Conservation (phyloP, 2,888 invertebrate species). For the Stegana nigrithorax region DNA sequence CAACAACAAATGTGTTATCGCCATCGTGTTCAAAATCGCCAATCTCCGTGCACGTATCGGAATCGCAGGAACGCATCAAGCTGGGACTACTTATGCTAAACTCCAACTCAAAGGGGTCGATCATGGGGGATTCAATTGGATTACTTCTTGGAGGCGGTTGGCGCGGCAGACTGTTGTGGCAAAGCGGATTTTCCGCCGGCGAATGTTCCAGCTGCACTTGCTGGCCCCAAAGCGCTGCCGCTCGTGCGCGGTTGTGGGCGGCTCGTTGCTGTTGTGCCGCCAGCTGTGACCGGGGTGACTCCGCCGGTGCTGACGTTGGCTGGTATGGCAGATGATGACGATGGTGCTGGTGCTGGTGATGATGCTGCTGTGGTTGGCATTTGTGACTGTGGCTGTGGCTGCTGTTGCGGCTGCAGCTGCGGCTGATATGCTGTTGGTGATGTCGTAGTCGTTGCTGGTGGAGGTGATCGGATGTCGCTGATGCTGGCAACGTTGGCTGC, state of each 20-base stretch:
- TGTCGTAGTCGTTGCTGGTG: conserved; percentile 36
- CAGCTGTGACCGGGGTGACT: conserved; percentile 37
- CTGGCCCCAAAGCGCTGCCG: conserved; percentile 66
- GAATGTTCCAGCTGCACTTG: conserved; percentile 54
- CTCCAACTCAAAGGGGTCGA: conserved; percentile 61
- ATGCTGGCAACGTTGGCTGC: conserved; percentile 24
- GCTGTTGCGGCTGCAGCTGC: conserved; percentile 30
- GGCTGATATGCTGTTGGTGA: conserved; percentile 30
- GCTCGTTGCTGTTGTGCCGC: conserved; percentile 54
- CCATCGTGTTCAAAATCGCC: conserved; percentile 41
- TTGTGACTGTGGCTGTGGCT: conserved; percentile 38
- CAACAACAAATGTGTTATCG: conserved; percentile 1
- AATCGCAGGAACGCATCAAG: conserved; percentile 63
- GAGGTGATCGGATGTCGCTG: conserved; percentile 18
- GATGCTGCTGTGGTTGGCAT: conserved; percentile 36
- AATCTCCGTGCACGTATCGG: conserved; percentile 43
- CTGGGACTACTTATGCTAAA: conserved; percentile 68
- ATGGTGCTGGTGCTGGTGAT: conserved; percentile 35
- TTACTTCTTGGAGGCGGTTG: conserved; percentile 65
- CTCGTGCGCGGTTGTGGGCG: conserved; percentile 66
- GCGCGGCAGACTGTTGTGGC: conserved; percentile 68
- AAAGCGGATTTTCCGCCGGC: conserved; percentile 58
- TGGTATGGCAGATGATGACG: conserved; percentile 30
- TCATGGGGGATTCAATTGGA: conserved; percentile 40
- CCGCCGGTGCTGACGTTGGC: conserved; percentile 30